phyloP scores from a whole-genome alignment of 2,888 invertebrate species.

The Macrosiphum euphorbiae region DNA sequence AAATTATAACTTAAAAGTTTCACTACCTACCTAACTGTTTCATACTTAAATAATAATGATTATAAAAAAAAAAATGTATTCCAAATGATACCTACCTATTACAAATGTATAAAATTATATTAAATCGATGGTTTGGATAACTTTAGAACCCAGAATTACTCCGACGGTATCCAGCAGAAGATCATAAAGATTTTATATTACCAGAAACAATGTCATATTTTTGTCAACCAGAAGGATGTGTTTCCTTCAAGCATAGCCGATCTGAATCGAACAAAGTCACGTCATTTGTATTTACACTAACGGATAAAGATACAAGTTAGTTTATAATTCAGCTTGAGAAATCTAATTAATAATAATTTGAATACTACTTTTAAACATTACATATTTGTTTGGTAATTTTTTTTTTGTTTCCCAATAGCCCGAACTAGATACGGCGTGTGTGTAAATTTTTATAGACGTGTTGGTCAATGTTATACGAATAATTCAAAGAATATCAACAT shows the following conservation, averaged over 20 bases:
- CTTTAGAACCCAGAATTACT: constrained; percentile 90
- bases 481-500: not conserved
- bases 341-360: not conserved
- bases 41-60: too few relatives aligned
- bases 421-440: constrained; percentile 96
- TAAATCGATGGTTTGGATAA: not conserved
- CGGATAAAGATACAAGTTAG: constrained; percentile 97
- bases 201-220: constrained; percentile 99
- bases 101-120: not conserved
- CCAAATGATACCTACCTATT: not conserved
- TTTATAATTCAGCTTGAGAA: constrained; percentile 46
- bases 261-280: constrained; percentile 89
- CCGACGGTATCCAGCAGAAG: constrained; percentile 93
- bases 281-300: constrained; percentile 97
- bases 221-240: constrained; percentile 99
- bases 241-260: constrained; percentile 88
- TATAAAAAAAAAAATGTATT: too few relatives aligned
- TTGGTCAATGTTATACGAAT: constrained; percentile 51
- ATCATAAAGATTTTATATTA: constrained; percentile 96
- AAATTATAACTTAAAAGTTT: not conserved
- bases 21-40: not conserved
- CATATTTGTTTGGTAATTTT: not conserved
- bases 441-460: constrained; percentile 95
- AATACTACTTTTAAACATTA: not conserved
- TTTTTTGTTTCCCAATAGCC: constrained; percentile 72